Conservation (phyloP, 1,140 invertebrate genomes). For the Battus philenor region DNA sequence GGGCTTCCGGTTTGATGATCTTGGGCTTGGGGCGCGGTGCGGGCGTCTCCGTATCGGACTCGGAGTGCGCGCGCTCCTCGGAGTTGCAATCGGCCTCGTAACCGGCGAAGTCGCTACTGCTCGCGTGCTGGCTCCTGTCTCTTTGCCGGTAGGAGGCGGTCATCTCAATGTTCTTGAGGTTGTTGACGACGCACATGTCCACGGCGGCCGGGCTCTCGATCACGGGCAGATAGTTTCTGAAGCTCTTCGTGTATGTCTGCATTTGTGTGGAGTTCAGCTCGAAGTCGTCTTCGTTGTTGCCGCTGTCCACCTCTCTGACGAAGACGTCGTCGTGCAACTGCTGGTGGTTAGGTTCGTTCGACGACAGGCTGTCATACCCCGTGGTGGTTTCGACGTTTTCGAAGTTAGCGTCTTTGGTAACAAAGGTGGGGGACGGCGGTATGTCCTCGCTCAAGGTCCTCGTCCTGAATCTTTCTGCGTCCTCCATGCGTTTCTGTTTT, state of each 20-base stretch:
- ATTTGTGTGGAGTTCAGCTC: slow-evolving; percentile 72
- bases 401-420: slow-evolving; percentile 62
- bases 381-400: slow-evolving; percentile 66
- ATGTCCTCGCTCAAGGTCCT: slow-evolving; percentile 77
- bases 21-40: slow-evolving; percentile 70
- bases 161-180: slow-evolving; percentile 72
- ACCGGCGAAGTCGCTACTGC: slow-evolving; percentile 55
- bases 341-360: slow-evolving; percentile 56
- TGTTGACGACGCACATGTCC: slow-evolving; percentile 68
- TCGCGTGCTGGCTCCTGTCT: slow-evolving; percentile 47
- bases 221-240: slow-evolving; percentile 63
- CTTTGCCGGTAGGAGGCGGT: slow-evolving; percentile 61
- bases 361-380: slow-evolving; percentile 65
- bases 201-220: slow-evolving; percentile 66
- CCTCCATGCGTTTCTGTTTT: slow-evolving; percentile 77
- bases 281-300: slow-evolving; percentile 79
- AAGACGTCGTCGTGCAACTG: slow-evolving; percentile 52
- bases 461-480: slow-evolving; percentile 80
- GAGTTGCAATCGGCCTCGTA: slow-evolving; percentile 76
- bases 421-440: slow-evolving; percentile 62
- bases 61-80: slow-evolving; percentile 64
- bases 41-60: slow-evolving; percentile 58
- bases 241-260: slow-evolving; percentile 67
- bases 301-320: slow-evolving; percentile 56
- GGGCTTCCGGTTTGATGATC: slow-evolving; percentile 77